Base-by-base conservation (phyloP, 2,797 vertebrate species). In the Typhlichthys eigenmanni region DNA sequence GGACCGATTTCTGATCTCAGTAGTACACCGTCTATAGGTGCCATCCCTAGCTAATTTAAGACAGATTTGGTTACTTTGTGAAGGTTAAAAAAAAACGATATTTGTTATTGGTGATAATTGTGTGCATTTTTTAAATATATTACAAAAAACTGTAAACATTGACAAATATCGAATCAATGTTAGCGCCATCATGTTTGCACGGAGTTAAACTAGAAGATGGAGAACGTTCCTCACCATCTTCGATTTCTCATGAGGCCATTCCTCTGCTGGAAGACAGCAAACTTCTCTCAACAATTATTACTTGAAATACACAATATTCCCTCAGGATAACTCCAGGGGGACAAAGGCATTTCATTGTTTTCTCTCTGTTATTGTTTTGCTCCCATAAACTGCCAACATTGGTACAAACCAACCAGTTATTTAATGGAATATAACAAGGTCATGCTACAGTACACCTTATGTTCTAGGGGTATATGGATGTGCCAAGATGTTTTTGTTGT, bases 211-310 rank as follows among this genome's bases (percentile, higher is more conserved):
- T 10, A 79, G 73, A 64, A 71, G 11, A 13, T 47, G 64, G 13
- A 13, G 14, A 2, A 0, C 11, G n/a, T 14, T 34, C 60, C 48
- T 61, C 58, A 45, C 34, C 62, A 71, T 75, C 58, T 17, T n/a
- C 50, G 50, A 68, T 61, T 60, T 60, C 61, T 78, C 64, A 68
- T 76, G 55, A 79, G 78, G 71, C 64, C 65, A 24, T 55, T 46
- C 50, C 71, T 74, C 81, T 79, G 74, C 83, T 57, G 61, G 81
- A 85, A 83, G 69, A 75, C 80, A 62, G 56, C 80, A 64, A 74
- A 76, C 71, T 73, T 79, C 79, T 86, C 69, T 66, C 65, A 80
- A 85, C 84, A 87, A 87, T 85, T 88, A 89, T 88, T 84, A 87
- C 82, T 80, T 77, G 75, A 85, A 87, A 91, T 75, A 81, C 81